Evolutionary conservation across 2,113 vertebrate species (phyloP), one percentile per base, ranked within the genome.

Genomic region (Rhea americana): DNA sequence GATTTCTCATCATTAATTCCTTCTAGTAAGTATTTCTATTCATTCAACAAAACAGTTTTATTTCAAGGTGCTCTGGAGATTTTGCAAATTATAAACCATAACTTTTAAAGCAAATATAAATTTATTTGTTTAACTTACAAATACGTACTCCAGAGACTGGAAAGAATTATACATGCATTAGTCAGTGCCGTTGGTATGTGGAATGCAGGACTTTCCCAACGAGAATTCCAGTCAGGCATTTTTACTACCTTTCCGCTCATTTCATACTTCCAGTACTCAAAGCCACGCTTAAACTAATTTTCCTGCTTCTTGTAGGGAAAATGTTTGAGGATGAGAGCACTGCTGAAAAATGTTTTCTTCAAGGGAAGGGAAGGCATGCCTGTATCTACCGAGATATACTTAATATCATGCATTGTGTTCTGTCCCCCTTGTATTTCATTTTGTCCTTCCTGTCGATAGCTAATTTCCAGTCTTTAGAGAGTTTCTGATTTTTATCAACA

Each of bases 151-250:
- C 16, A 39, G 21, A 39, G 19, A 53, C 4, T 25, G 53, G 35
- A 59, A 77, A 55, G 4, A 58, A 74, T 71, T 53, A 56, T 0
- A 0, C n/a, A 11, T 72, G 18, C 25, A 13, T 6, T 35, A 87
- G 9, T 26, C 30, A 48, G n/a, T 4, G 16, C 3, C 7, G n/a
- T 2, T 2, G 2, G 4, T n/a, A 71, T 26, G 47, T n/a, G 48
- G 47, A 71, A 71, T 71, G 48, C 48, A 58, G 6, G 22, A 58
- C 6, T 56, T 87, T 72, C 32, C 18, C 51, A 51, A 7, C 0
- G 7, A 65, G 13, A 87, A 84, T 63, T 75, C 22, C 65, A 55
- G 25, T 26, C 18, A 37, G 8, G 4, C 1, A 2, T 35, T 76
- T 83, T 78, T 82, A 7, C 11, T 50, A 30, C 16, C 22, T 91